Percentiles rank a stretch among this genome's conserved stretches.
Evolutionary conservation across 2,797 vertebrate species (phyloP).

Genomic region (Prunella strophiata): DNA sequence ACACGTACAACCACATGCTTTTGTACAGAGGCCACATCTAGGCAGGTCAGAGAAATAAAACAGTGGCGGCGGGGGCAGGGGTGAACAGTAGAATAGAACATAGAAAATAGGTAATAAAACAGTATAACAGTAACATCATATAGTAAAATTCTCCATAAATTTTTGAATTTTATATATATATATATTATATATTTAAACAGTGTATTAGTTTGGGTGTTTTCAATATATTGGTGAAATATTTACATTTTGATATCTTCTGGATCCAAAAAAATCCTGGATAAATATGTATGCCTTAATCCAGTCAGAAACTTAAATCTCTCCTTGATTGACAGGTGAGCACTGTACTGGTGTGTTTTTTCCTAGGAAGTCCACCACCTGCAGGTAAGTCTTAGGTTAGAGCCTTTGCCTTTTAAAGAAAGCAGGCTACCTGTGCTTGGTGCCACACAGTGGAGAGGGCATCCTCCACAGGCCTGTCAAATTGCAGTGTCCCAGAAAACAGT

Average conservation of each 20-base stretch:
- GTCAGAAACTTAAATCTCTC: constrained; percentile 55
- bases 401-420: constrained; percentile 56
- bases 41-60: constrained; percentile 61
- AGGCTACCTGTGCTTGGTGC: constrained; percentile 42
- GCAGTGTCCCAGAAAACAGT: constrained; percentile 99
- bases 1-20: constrained; percentile 70
- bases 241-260: constrained; percentile 80
- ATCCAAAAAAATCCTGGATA: constrained; percentile 79
- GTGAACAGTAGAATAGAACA: constrained; percentile 69
- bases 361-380: constrained; percentile 57
- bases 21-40: constrained; percentile 72
- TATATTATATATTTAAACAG: constrained; percentile 72
- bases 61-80: neutral
- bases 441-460: constrained; percentile 18
- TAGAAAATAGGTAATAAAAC: constrained; percentile 82
- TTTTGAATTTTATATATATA: constrained; percentile 59
- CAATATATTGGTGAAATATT: constrained; percentile 78
- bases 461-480: constrained; percentile 82
- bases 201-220: constrained; percentile 71
- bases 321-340: constrained; percentile 52
- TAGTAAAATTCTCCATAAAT: constrained; percentile 81
- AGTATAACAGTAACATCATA: constrained; percentile 77
- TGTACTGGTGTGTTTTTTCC: neutral
- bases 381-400: constrained; percentile 53
- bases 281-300: constrained; percentile 70